These are phyloP conservation scores for Zaprionus ornatus DNA, from an alignment of 1,140 invertebrate species.

Conservation along the genomic window DNA sequence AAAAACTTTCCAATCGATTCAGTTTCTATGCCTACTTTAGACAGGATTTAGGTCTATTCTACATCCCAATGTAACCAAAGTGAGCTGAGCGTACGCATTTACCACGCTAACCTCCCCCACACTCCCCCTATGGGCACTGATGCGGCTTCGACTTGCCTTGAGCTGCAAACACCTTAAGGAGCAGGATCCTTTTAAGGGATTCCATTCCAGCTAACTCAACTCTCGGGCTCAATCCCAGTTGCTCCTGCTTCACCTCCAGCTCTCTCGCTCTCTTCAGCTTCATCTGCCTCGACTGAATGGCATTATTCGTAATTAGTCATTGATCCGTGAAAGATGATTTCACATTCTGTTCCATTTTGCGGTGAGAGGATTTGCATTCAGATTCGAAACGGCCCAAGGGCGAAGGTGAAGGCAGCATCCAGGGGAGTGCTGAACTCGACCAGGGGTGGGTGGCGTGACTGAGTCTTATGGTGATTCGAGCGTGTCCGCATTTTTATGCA, in stretches of 20 bases:
- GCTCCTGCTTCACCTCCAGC: background rate
- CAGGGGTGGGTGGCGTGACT: slow-evolving; percentile 1
- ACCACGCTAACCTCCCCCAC: background rate
- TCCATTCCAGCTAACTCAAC: slow-evolving; percentile 14
- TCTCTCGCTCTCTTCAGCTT: background rate
- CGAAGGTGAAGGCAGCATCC: background rate
- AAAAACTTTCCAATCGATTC: background rate
- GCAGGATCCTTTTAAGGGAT: slow-evolving; percentile 29
- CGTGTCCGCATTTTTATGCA: slow-evolving; percentile 60
- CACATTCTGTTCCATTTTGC: slow-evolving; percentile 57
- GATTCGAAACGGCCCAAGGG: slow-evolving; percentile 11
- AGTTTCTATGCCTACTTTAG: background rate
- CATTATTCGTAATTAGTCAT: slow-evolving; percentile 80
- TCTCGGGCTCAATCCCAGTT: background rate
- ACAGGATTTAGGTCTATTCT: background rate
- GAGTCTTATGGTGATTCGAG: slow-evolving; percentile 76
- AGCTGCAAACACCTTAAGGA: slow-evolving; percentile 62
- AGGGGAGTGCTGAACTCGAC: background rate
- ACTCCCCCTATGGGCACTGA: background rate
- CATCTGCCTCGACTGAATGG: slow-evolving; percentile 54
- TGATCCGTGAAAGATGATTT: slow-evolving; percentile 83
- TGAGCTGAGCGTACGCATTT: background rate
- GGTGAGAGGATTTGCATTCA: slow-evolving; percentile 77
- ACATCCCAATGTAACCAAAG: background rate
- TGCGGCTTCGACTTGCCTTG: slow-evolving; percentile 17